Percentiles rank a stretch among this genome's conserved stretches.
These are phyloP conservation scores for Fragum whitleyi DNA, from an alignment of 2,888 invertebrate species.

Conservation along the genomic window DNA sequence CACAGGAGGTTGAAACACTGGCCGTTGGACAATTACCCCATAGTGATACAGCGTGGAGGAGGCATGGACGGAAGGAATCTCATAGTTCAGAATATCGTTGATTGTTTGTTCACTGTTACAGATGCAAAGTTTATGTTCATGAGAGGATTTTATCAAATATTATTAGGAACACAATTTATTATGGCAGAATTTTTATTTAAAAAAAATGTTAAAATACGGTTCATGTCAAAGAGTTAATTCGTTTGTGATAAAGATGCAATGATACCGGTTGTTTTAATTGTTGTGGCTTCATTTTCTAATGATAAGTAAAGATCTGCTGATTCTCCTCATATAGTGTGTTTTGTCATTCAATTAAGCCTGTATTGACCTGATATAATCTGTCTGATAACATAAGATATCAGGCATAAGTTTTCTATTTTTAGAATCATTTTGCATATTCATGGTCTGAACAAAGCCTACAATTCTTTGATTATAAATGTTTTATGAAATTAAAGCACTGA, in stretches of 20 bases:
- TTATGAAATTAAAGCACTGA: no score
- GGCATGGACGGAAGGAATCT: slow-evolving; percentile 73
- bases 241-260: background rate
- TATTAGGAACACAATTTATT: background rate
- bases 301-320: no score
- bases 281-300: background rate
- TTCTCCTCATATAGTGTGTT: no score
- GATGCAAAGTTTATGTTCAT: background rate
- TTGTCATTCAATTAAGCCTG: no score
- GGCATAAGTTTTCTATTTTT: no score
- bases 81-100: slow-evolving; percentile 75
- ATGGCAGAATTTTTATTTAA: background rate
- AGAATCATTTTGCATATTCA: no score
- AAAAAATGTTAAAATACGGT: background rate
- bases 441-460: no score
- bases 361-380: no score
- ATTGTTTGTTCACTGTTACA: background rate
- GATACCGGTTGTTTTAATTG: background rate
- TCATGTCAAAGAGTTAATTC: background rate
- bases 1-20: slow-evolving; percentile 74
- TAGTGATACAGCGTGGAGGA: slow-evolving; percentile 67
- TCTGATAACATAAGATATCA: no score
- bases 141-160: background rate
- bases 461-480: no score
- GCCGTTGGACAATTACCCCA: slow-evolving; percentile 77